Conservation (phyloP, 1,140 invertebrate species). For the Eupristina koningsbergeri region DNA sequence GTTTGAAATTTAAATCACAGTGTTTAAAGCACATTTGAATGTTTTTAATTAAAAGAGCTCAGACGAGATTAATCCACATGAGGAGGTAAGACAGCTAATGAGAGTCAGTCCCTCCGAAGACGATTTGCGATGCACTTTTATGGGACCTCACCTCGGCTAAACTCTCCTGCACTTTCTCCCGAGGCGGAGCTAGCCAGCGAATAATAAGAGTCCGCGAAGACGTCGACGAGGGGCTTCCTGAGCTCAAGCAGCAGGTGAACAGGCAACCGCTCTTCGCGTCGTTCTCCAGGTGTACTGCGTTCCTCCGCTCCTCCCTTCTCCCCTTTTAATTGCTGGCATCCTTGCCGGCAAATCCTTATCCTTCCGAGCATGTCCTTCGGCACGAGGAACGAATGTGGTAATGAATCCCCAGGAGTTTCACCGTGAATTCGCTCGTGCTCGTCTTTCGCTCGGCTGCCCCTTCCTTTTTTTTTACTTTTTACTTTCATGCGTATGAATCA, state of each 20-base stretch:
- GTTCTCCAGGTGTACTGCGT: not conserved
- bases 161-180: not conserved
- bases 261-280: not conserved
- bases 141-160: not conserved
- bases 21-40: too few relatives aligned
- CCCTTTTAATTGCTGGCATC: slow-evolving; percentile 46
- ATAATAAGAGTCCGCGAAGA: not conserved
- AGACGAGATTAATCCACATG: not conserved
- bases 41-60: not conserved
- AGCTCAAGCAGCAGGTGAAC: not conserved
- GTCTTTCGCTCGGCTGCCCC: not conserved
- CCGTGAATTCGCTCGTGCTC: not conserved
- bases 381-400: not conserved
- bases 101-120: not conserved
- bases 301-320: not conserved
- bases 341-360: not conserved
- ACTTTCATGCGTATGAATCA: not conserved
- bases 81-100: not conserved
- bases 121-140: not conserved
- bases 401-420: slow-evolving; percentile 7
- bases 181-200: not conserved
- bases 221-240: slow-evolving; percentile 9
- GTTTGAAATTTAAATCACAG: too few relatives aligned
- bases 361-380: not conserved
- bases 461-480: not conserved